phyloP scores from a whole-genome alignment of 2,113 vertebrate species.

The Setophaga kirtlandii region DNA sequence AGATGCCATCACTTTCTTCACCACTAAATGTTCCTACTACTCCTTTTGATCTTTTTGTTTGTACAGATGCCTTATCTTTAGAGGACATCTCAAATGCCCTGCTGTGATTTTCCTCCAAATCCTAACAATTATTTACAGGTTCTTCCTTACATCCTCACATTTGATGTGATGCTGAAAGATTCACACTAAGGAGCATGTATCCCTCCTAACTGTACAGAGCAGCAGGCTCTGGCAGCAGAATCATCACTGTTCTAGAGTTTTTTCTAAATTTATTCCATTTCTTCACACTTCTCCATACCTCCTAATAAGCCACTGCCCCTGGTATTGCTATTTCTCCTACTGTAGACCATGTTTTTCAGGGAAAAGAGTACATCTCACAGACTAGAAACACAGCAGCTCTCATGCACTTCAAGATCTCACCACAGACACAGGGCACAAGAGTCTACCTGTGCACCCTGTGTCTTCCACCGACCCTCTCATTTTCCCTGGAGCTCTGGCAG shows the following conservation, averaged over 20 bases:
- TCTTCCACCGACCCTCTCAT: not conserved
- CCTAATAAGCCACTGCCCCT: not conserved
- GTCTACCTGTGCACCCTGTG: not conserved
- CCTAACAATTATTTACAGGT: not conserved
- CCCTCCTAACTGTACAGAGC: not conserved
- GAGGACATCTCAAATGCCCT: fast-evolving
- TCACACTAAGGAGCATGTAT: not conserved
- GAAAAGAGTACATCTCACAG: not conserved
- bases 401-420: not conserved
- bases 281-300: not conserved
- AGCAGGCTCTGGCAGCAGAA: not conserved
- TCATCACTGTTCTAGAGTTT: not conserved
- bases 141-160: not conserved
- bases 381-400: not conserved
- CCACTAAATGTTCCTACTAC: not conserved
- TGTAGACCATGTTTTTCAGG: not conserved
- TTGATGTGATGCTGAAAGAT: not conserved
- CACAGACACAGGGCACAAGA: not conserved
- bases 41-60: not conserved
- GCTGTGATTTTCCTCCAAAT: not conserved
- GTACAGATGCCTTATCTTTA: not conserved
- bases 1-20: not conserved
- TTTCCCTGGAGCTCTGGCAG: not conserved
- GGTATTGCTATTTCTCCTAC: not conserved
- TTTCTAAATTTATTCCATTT: not conserved